phyloP scores from a whole-genome alignment of 1,140 invertebrate species.

The Drosophila lini region DNA sequence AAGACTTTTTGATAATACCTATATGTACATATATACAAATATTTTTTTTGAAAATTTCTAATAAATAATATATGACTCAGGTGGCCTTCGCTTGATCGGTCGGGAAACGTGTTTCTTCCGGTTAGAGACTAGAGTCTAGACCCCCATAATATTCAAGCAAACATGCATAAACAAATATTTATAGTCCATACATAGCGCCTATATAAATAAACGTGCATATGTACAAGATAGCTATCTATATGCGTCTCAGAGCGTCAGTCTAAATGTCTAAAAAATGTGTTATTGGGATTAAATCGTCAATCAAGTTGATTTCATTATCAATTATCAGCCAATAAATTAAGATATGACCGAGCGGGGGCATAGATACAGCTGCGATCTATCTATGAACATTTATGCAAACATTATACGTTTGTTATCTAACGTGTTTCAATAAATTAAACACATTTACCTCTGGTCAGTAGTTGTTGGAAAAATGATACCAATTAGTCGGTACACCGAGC shows the following conservation, averaged over 20 bases:
- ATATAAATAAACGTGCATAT: constrained; percentile 11
- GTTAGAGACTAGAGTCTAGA: constrained; percentile 6
- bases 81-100: constrained; percentile 5
- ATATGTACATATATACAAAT: too few relatives aligned
- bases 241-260: neutral
- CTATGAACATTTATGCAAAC: constrained; percentile 15
- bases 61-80: constrained; percentile 11
- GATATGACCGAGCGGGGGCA: constrained; percentile 14
- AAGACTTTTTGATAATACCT: neutral
- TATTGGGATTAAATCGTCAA: constrained; percentile 46
- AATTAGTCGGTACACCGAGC: constrained; percentile 4
- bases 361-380: constrained; percentile 18
- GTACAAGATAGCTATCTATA: constrained; percentile 6
- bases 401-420: constrained; percentile 14
- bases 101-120: constrained; percentile 23
- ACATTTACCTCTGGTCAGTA: constrained; percentile 12
- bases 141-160: constrained; percentile 3
- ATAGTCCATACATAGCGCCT: constrained; percentile 7
- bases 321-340: constrained; percentile 49
- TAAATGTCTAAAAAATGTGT: constrained; percentile 14
- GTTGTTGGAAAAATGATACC: constrained; percentile 18
- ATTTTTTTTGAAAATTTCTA: neutral
- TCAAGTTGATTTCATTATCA: constrained; percentile 57
- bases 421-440: constrained; percentile 23
- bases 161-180: constrained; percentile 37